Evolutionary conservation across 2,797 vertebrate species (phyloP).

Genomic region (Limnodromus scolopaceus): DNA sequence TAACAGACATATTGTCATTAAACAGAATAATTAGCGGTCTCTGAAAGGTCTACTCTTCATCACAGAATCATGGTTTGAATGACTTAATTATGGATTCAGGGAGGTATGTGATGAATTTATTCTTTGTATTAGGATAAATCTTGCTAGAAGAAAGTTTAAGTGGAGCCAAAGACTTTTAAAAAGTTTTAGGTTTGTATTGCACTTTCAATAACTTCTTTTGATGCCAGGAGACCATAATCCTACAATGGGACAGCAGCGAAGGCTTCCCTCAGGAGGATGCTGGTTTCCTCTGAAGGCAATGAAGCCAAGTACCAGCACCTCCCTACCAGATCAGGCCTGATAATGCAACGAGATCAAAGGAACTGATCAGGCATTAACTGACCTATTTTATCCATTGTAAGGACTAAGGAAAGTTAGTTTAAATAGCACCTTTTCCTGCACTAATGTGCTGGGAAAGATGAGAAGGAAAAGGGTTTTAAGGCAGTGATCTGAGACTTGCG

Average conservation of each 20-base stretch:
- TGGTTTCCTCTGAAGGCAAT: background rate
- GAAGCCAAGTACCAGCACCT: background rate
- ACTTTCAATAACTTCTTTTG: background rate
- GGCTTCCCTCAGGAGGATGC: fast-evolving
- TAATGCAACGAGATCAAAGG: background rate
- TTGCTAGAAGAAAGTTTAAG: background rate
- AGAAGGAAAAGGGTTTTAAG: background rate
- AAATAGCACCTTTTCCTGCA: background rate
- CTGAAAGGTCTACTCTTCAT: background rate
- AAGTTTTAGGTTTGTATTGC: background rate
- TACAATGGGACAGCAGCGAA: background rate
- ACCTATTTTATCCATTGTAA: fast-evolving
- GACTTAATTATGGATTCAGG: background rate
- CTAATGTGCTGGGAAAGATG: background rate
- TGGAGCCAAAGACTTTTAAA: background rate
- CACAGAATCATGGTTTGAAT: background rate
- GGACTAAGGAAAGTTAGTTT: background rate
- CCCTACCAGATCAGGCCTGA: background rate
- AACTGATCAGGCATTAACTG: background rate
- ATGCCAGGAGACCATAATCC: background rate
- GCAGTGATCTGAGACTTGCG: background rate
- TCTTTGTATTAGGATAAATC: background rate
- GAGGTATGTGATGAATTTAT: background rate
- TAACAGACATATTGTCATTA: background rate
- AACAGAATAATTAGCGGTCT: background rate